Evolutionary conservation across 2,113 vertebrate genomes (phyloP), one percentile per base, ranked within the genome.

Genomic region (Sinocyclocheilus maitianheensis): DNA sequence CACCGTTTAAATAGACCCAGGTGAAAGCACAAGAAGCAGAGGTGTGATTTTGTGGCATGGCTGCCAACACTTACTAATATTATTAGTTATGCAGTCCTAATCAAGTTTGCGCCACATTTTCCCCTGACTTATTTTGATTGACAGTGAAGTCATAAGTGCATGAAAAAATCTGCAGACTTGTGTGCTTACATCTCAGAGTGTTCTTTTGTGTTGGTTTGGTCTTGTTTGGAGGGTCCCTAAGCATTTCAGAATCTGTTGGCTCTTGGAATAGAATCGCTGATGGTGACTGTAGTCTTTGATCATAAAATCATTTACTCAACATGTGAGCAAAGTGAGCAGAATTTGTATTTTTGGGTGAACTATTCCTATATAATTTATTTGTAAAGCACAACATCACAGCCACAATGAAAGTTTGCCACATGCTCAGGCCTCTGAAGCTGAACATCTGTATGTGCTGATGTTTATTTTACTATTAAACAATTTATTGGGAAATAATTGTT

Each of bases 401-500:
- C 14, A 0, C 12, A 72, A 20, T 40, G 40, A 40, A 22, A 40
- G 18, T 22, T 22, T 20, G 18, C 69, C 18, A 40, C 69, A 72
- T 40, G 34, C 40, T 40, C 34, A 20, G 18, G 34, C 8, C 34
- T 40, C 67, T 40, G 11, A 53, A 7, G 46, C 46, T 53, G 53
- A 77, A 77, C 75, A 77, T 53, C 75, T 77, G 46, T 9, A 30
- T 53, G n/a, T 13, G 53, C 24, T 77, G 24, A 13, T 77, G 48
- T 53, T 77, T n/a, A 30, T 51, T 53, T 40, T 40, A 72, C 16
- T 72, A 40, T 20, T 72, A 72, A 22, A 22, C 37, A 40, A 11
- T 40, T 11, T 40, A 71, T 2, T 22, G 37, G 18, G 30, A 72
- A 72, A 7, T 72, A 72, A 3, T 72, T 22, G 34, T 77, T 77